Percentiles rank a stretch among this genome's conserved stretches.
Evolutionary conservation across 2,113 vertebrate species (phyloP).

Genomic region (Calyptomena viridis): DNA sequence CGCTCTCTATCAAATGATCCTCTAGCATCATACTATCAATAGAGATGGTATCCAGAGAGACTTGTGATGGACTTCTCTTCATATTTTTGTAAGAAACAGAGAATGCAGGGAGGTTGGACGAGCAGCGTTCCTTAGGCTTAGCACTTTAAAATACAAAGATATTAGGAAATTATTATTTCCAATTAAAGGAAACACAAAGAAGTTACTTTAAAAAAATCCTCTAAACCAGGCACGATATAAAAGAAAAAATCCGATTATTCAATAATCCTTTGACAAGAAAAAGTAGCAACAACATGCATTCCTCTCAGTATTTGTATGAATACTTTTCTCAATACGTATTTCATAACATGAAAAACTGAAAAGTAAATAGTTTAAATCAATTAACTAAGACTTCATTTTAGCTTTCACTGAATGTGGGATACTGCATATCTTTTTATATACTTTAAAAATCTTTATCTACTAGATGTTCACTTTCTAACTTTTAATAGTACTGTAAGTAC

Average conservation of each 20-base stretch:
- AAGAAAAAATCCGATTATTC: not conserved
- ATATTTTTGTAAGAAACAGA: constrained; percentile 90
- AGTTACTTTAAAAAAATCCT: not conserved
- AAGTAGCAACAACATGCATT: not conserved
- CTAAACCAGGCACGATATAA: not conserved
- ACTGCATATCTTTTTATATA: not conserved
- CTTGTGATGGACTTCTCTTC: constrained; percentile 93
- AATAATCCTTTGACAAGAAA: not conserved
- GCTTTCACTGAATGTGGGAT: not conserved
- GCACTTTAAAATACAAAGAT: constrained; percentile 77
- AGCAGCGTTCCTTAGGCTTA: constrained; percentile 87
- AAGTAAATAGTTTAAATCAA: not conserved
- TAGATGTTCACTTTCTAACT: not conserved
- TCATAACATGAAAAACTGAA: not conserved
- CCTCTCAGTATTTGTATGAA: not conserved
- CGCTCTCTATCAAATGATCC: constrained; percentile 84
- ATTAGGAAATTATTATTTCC: constrained; percentile 33
- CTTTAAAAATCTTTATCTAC: not conserved
- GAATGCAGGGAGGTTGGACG: constrained; percentile 78
- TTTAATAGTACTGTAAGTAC: not conserved
- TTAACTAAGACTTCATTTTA: not conserved
- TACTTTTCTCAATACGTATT: not conserved
- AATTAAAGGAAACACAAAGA: not conserved
- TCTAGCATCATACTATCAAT: constrained; percentile 90
- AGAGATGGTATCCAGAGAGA: constrained; percentile 92